phyloP scores from a whole-genome alignment of 2,888 invertebrate genomes.

The Agrilus mali region DNA sequence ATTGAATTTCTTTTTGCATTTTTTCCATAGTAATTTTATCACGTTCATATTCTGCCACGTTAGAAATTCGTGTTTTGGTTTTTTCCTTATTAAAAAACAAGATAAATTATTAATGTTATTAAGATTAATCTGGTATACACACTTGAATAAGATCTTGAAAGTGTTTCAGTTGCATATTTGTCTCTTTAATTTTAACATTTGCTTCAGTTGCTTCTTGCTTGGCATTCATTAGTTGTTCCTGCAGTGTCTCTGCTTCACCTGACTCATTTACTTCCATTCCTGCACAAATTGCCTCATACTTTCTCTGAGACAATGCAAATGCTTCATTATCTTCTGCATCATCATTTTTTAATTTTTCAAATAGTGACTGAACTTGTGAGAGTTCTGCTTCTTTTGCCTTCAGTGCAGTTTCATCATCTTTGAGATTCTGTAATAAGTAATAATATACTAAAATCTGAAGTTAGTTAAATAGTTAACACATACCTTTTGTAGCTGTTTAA shows the following conservation, averaged over 20 bases:
- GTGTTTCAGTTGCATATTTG: constrained; percentile 60
- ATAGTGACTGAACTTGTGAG: constrained; percentile 45
- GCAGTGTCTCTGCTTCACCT: constrained; percentile 71
- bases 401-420: constrained; percentile 53
- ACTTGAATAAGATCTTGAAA: constrained; percentile 36
- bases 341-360: constrained; percentile 53
- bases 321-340: constrained; percentile 55
- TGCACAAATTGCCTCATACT: constrained; percentile 71
- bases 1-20: constrained; percentile 43
- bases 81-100: constrained; percentile 42
- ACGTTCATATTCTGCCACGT: constrained; percentile 51
- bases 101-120: no score
- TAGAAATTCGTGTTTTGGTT: constrained; percentile 51
- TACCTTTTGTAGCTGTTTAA: constrained; percentile 48
- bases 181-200: constrained; percentile 65
- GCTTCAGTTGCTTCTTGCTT: constrained; percentile 64
- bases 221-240: constrained; percentile 79
- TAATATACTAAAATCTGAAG: background rate
- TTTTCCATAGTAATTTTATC: constrained; percentile 48
- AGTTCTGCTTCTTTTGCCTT: constrained; percentile 47
- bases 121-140: no score
- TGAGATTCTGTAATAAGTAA: constrained; percentile 33
- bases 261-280: constrained; percentile 70
- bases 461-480: background rate
- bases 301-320: constrained; percentile 59